These are phyloP conservation scores for Drosophila pallidifrons DNA, from an alignment of 1,140 invertebrate genomes.

Conservation along the genomic window DNA sequence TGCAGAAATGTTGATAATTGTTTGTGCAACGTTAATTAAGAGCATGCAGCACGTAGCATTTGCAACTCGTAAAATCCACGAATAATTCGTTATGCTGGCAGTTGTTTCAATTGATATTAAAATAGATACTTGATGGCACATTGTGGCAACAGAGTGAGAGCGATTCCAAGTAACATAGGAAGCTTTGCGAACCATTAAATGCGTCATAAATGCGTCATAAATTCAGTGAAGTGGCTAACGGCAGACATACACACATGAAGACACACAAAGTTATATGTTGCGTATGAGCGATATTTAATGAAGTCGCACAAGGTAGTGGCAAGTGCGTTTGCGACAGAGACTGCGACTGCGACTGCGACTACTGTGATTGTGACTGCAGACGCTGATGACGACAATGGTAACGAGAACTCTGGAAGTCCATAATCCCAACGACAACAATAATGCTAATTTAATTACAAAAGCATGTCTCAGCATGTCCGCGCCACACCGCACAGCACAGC, in stretches of 20 bases:
- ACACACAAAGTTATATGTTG: constrained; percentile 37
- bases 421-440: constrained; percentile 61
- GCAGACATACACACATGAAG: not conserved
- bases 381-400: constrained; percentile 10
- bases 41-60: constrained; percentile 43
- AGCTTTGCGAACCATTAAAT: constrained; percentile 47
- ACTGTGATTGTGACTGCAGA: not conserved
- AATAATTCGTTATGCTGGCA: constrained; percentile 38
- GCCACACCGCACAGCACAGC: not conserved
- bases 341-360: constrained; percentile 1
- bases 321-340: not conserved
- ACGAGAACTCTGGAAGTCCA: constrained; percentile 30
- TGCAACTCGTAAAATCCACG: constrained; percentile 56
- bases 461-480: constrained; percentile 55
- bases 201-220: constrained; percentile 66
- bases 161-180: constrained; percentile 36
- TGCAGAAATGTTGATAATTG: constrained; percentile 51
- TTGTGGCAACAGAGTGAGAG: not conserved
- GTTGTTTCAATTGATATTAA: constrained; percentile 56
- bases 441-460: constrained; percentile 75
- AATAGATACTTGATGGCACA: constrained; percentile 45
- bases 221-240: constrained; percentile 48
- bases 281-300: constrained; percentile 72
- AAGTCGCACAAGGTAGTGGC: constrained; percentile 39
- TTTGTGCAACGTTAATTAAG: constrained; percentile 63